These are phyloP conservation scores for Alosa sapidissima DNA, from an alignment of 2,797 vertebrate species.

Conservation along the genomic window DNA sequence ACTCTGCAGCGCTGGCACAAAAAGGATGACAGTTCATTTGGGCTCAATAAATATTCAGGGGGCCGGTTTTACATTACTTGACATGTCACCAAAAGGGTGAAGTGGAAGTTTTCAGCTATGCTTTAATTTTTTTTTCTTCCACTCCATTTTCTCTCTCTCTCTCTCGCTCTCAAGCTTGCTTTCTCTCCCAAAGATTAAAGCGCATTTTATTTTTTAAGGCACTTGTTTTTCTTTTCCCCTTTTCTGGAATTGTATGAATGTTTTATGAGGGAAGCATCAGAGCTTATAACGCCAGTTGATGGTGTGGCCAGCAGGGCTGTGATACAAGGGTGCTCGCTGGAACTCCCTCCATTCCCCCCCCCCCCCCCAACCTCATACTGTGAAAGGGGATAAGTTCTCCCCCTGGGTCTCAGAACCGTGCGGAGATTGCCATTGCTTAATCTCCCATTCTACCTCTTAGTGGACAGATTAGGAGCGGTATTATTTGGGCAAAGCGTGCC, in stretches of 20 bases:
- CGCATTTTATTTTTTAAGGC: background rate
- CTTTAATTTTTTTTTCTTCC: background rate
- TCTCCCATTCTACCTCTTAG: background rate
- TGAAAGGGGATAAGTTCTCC: background rate
- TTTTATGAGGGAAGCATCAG: background rate
- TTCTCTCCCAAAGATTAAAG: slow-evolving; percentile 2
- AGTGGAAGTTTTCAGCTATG: background rate
- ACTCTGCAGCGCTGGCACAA: background rate
- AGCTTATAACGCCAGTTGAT: background rate
- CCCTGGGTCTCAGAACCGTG: background rate
- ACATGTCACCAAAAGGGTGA: background rate
- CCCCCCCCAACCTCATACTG: background rate
- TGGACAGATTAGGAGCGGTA: slow-evolving; percentile 1
- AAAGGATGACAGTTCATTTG: slow-evolving; percentile 14
- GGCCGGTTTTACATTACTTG: background rate
- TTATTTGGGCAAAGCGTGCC: background rate
- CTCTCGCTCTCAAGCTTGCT: too few relatives aligned
- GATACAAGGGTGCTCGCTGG: background rate
- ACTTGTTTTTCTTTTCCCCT: background rate
- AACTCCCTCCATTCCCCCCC: background rate
- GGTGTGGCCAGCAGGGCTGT: background rate
- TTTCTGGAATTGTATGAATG: background rate
- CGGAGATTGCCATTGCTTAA: background rate
- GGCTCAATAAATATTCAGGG: slow-evolving; percentile 3
- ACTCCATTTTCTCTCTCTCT: background rate